These are phyloP conservation scores for Chrysolina americana DNA, from an alignment of 2,888 invertebrate genomes.

Conservation along the genomic window DNA sequence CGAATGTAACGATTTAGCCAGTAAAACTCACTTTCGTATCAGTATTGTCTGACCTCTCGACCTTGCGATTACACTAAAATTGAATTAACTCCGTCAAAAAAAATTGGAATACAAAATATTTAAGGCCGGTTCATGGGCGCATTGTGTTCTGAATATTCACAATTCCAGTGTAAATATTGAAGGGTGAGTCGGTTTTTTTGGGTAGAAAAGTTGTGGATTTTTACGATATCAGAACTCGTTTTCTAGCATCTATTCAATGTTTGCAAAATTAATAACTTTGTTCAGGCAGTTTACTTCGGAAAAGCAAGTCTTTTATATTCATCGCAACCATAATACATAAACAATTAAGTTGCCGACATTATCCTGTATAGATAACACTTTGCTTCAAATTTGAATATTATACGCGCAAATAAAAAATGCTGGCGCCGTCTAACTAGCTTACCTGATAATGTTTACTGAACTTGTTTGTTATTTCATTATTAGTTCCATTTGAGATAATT, in stretches of 20 bases:
- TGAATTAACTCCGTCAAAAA: background rate
- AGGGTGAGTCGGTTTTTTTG: background rate
- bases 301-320: slow-evolving; percentile 3
- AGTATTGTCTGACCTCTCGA: slow-evolving; percentile 18
- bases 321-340: slow-evolving; percentile 18
- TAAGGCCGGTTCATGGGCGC: too few species aligned
- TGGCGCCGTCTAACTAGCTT: slow-evolving; percentile 47
- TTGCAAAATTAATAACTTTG: background rate
- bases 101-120: background rate
- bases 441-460: slow-evolving; percentile 48
- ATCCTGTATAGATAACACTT: slow-evolving; percentile 36
- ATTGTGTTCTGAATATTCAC: too few species aligned
- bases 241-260: background rate
- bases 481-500: slow-evolving; percentile 35
- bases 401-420: slow-evolving; percentile 43
- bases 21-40: slow-evolving; percentile 15
- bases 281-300: background rate
- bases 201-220: background rate
- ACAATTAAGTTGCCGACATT: slow-evolving; percentile 29
- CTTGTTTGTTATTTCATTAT: slow-evolving; percentile 41
- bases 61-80: slow-evolving; percentile 17
- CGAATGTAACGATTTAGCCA: slow-evolving; percentile 17
- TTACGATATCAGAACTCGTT: background rate
- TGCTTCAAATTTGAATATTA: slow-evolving; percentile 47
- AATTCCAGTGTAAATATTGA: too few species aligned